Evolutionary conservation across 2,113 vertebrate genomes (phyloP).

Genomic region (Camelus dromedarius): DNA sequence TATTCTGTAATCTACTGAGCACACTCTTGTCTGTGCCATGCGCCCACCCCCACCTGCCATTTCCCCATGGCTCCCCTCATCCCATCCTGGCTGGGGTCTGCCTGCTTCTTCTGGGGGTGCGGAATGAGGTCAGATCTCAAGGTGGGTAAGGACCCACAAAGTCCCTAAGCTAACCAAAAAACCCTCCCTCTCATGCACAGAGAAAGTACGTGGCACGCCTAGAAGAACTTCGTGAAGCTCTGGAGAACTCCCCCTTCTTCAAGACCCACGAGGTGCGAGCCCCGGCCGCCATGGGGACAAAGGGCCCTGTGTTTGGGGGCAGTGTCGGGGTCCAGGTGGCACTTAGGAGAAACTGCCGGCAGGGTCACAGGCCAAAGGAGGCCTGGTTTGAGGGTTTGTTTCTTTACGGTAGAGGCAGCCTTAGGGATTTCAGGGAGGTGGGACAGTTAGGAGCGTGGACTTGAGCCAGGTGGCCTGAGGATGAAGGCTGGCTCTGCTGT

Average conservation of each 20-base stretch:
- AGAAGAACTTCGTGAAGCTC: slow-evolving; percentile 87
- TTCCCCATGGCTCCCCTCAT: neutral
- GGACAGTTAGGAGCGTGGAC: neutral
- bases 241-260: slow-evolving; percentile 93
- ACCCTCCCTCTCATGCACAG: slow-evolving; percentile 78
- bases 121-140: neutral
- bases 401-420: neutral
- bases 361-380: neutral
- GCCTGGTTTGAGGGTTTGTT: neutral
- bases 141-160: neutral
- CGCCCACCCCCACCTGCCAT: fast-evolving
- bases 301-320: neutral
- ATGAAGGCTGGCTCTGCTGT: neutral
- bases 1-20: neutral
- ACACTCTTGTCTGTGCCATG: neutral
- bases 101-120: neutral
- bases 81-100: neutral
- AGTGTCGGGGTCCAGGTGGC: neutral
- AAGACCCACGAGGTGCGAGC: slow-evolving; percentile 91
- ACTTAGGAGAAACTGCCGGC: neutral
- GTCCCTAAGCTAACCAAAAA: slow-evolving; percentile 34
- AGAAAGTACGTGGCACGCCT: slow-evolving; percentile 89
- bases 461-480: neutral
- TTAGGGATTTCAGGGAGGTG: neutral
- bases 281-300: neutral